Base-by-base conservation (phyloP, 1,140 invertebrate species). In the Drosophila auraria region DNA sequence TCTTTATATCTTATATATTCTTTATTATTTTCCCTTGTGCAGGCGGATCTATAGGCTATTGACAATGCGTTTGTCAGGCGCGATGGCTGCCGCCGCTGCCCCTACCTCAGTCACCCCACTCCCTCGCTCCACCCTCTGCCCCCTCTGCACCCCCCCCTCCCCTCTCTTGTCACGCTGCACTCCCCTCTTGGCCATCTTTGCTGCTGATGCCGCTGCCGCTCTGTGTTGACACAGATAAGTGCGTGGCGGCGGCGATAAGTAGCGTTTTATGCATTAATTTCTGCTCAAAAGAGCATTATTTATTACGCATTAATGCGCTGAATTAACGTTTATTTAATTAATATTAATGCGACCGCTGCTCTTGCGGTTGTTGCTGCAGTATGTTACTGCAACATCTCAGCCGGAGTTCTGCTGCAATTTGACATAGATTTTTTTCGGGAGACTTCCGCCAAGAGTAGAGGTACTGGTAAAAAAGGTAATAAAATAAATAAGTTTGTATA, bases 321-420 rank as follows among this genome's bases (percentile, higher is more conserved):
- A 90, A 91, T 91, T 91, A 90, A 90, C 87, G 82, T 91, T 91
- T 91, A 91, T 91, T 89, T 91, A 91, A 91, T 91, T 91, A 91
- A 91, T 91, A 91, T 91, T 91, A 91, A 91, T 91, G 89, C 84
- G 83, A 78, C 44, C 25, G 71, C 56, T 64, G 80, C 57, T 66
- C 42, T 50, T 57, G 53, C 27, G n/a, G 38, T 72, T 73, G 61
- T 47, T 63, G 53, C 57, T 47, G 60, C 49, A 49, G 54, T 40
- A n/a, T 30, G 27, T 30, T 30, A 57, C 54, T 40, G 23, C 4
- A 17, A 30, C 15, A 54, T 49, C 5, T 66, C 12, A 57, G 63
- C 42, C 30, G 54, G 33, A 65, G 33, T 65, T 61, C 17, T 36
- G 44, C 23, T 42, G 42, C 33, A 59, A 49, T 59, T 76, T 77